A percentile compares a stretch with the other conserved stretches of the same genome.
Evolutionary conservation across 2,797 vertebrate genomes (phyloP).

Genomic region (Rhinatrema bivittatum): DNA sequence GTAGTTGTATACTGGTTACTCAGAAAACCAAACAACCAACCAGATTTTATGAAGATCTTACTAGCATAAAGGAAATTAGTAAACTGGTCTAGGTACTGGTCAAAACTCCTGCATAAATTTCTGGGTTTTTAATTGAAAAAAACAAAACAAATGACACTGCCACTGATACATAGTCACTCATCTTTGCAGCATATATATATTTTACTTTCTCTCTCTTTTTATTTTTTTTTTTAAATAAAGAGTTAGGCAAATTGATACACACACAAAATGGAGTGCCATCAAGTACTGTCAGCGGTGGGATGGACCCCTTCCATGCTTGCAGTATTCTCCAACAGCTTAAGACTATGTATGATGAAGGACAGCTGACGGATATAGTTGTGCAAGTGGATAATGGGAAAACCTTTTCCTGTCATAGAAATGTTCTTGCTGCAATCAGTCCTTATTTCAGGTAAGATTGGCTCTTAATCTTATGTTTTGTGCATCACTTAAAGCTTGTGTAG

Average conservation of each 20-base stretch:
- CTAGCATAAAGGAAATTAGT: too few relatives aligned
- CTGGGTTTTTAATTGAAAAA: too few relatives aligned
- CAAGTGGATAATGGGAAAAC: slow-evolving; percentile 95
- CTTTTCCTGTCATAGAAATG: slow-evolving; percentile 95
- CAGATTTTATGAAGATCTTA: too few relatives aligned
- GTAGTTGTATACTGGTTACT: too few relatives aligned
- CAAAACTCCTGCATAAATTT: too few relatives aligned
- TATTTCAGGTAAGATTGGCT: slow-evolving; percentile 82
- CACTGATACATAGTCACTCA: too few relatives aligned
- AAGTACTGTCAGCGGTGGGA: slow-evolving; percentile 74
- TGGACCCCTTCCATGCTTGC: slow-evolving; percentile 93
- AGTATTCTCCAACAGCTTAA: slow-evolving; percentile 95
- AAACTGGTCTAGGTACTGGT: too few relatives aligned
- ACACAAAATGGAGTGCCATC: slow-evolving; percentile 85
- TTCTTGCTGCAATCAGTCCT: slow-evolving; percentile 97
- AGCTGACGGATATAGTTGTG: slow-evolving; percentile 95
- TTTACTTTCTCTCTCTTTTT: neutral
- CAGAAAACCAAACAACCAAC: too few relatives aligned
- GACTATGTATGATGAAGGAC: slow-evolving; percentile 91
- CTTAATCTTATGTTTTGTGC: neutral
- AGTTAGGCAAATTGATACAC: slow-evolving; percentile 91
- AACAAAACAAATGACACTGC: too few relatives aligned
- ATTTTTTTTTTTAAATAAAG: slow-evolving; percentile 47
- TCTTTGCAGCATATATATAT: neutral
- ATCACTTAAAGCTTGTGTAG: too few relatives aligned